Evolutionary conservation across 2,797 vertebrate species (phyloP).

Genomic region (Hoplostethus mediterraneus): DNA sequence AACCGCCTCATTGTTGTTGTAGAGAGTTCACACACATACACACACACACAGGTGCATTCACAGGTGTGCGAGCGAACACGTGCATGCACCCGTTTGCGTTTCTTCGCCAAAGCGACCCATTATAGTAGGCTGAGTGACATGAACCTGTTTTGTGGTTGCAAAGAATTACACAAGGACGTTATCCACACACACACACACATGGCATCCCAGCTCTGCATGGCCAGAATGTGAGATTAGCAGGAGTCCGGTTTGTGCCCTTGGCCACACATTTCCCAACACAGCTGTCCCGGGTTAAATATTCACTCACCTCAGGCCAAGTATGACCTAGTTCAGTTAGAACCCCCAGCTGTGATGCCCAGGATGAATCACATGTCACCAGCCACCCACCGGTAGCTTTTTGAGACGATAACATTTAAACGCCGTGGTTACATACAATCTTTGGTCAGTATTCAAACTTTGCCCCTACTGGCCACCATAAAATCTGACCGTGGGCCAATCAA

Average conservation of each 20-base stretch:
- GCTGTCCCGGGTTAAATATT: constrained; percentile 52
- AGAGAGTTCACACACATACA: constrained; percentile 1
- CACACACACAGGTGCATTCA: constrained; percentile 3
- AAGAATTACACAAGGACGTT: neutral
- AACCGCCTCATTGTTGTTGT: neutral
- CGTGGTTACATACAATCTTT: too few species aligned
- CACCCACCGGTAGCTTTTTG: too few species aligned
- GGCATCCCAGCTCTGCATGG: neutral
- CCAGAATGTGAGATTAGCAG: constrained; percentile 20
- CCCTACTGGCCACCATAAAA: too few species aligned
- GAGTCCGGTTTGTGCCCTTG: constrained; percentile 14
- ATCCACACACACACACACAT: neutral
- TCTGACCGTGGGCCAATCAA: too few species aligned
- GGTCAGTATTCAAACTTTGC: too few species aligned
- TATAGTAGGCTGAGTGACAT: neutral
- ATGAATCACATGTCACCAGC: neutral
- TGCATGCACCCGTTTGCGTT: neutral
- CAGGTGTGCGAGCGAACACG: neutral
- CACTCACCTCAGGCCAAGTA: constrained; percentile 41
- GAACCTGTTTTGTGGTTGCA: neutral
- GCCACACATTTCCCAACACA: constrained; percentile 23
- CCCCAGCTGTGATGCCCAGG: constrained; percentile 39
- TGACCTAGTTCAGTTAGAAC: constrained; percentile 51
- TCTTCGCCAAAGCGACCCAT: neutral
- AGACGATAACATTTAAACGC: too few species aligned